Base-by-base conservation (phyloP, 2,888 invertebrate species). In the Agriopis marginaria region DNA sequence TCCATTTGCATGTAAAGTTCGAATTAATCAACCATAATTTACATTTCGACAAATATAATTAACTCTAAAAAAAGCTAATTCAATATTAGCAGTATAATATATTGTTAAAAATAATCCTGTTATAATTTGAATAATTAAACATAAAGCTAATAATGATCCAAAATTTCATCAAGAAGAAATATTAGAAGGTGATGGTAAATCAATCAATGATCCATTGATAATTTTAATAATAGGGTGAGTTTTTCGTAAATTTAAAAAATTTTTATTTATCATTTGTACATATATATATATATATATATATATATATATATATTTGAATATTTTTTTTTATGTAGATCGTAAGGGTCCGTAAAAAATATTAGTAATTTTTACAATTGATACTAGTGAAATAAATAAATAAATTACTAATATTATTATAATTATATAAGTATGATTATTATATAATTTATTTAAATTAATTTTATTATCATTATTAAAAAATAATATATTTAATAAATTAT, bases 1-100 rank as follows among this genome's bases (percentile, higher is more conserved):
- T 55, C 96, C 96, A 86, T 97, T 97, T 60, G 96, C 95, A 81
- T 97, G 97, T 7, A 96, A 23, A 1, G 94, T 94, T 75, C 96
- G 96, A 66, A 96, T 86, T 86, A 96, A 77, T 95, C 96, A 97
- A 0, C 96, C 96, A 84, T 95, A 95, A 82, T 96, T 96, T 74
- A 96, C 95, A 91, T 97, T 95, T 83, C 96, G 96, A 44, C 95
- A 95, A 90, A 97, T 97, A 86, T 96, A 96, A 75, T 95, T 93
- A 47, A 97, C 92, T 80, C 96, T 96, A 81, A 94, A 90, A 92
- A 97, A 97, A 0, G 96, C 96, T 88, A 95, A 71, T 77, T 94
- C 92, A 83, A 95, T 93, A 89, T 96, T 94, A 11, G 96, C 94
- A 17, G 95, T 94, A 81, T 96, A 97, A 82, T 97, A 96, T 95